These are phyloP conservation scores for Chrysodeixis includens DNA, from an alignment of 2,888 invertebrate genomes.

Conservation along the genomic window DNA sequence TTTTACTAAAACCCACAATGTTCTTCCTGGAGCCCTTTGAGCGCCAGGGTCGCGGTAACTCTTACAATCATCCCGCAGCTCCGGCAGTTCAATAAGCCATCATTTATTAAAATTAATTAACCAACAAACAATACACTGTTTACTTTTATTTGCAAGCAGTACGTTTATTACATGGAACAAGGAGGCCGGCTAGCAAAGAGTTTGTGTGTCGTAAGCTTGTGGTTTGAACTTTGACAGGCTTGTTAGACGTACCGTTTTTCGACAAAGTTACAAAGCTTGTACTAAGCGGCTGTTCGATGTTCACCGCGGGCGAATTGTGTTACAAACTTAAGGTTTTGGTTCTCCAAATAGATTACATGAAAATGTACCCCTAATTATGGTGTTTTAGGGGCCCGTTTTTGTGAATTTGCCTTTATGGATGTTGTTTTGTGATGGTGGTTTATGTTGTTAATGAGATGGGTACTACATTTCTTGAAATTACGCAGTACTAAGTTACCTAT, in stretches of 20 bases:
- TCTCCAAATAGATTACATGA: constrained; percentile 22
- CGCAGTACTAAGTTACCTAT: too few species aligned
- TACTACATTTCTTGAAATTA: too few species aligned
- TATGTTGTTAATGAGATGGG: too few species aligned
- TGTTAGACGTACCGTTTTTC: constrained; percentile 49
- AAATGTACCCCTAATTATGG: constrained; percentile 41
- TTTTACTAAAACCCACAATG: too few species aligned
- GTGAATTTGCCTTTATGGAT: constrained; percentile 15
- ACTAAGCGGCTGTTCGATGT: constrained; percentile 37
- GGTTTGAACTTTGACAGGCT: constrained; percentile 44
- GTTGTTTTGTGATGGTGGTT: too few species aligned
- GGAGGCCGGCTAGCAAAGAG: constrained; percentile 25
- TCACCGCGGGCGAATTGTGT: constrained; percentile 47
- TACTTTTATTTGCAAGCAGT: neutral
- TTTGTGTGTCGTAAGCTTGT: constrained; percentile 38
- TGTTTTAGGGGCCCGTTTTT: neutral
- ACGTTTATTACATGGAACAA: constrained; percentile 17
- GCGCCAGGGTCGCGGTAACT: too few species aligned
- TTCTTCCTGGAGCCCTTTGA: too few species aligned
- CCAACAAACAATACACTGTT: neutral
- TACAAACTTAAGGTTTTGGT: constrained; percentile 28
- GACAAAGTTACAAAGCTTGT: constrained; percentile 40
- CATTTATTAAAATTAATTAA: neutral
- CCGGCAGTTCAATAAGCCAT: too few species aligned
- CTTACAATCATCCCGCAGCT: too few species aligned